Evolutionary conservation across 2,888 invertebrate species (phyloP).

Genomic region (Spisula subtruncata): DNA sequence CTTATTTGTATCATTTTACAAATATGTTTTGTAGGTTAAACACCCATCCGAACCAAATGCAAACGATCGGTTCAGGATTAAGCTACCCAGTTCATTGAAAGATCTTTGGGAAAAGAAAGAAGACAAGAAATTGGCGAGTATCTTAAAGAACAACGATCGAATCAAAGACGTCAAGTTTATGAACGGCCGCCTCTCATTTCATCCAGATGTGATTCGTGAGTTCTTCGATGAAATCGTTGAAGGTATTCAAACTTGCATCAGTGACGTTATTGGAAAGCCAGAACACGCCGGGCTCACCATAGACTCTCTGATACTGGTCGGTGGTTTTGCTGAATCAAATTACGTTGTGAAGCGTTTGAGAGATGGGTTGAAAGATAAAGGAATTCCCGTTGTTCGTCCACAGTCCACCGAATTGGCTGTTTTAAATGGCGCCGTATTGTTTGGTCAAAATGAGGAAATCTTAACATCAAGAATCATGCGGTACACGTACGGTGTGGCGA

Average conservation of each 20-base stretch:
- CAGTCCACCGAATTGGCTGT: conserved; percentile 53
- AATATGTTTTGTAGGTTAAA: conserved; percentile 24
- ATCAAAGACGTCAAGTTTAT: conserved; percentile 36
- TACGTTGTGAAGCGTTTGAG: conserved; percentile 49
- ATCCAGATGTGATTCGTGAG: conserved; percentile 15
- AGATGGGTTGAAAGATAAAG: conserved; percentile 34
- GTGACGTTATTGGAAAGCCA: conserved; percentile 8
- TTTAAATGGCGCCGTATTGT: conserved; percentile 60
- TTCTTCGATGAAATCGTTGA: conserved; percentile 50
- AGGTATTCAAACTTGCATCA: conserved; percentile 47
- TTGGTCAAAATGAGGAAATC: conserved; percentile 63
- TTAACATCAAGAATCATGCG: conserved; percentile 60
- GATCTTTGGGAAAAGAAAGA: conserved; percentile 31
- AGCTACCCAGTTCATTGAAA: conserved; percentile 33
- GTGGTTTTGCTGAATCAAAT: conserved; percentile 54
- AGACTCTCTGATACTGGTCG: conserved; percentile 56
- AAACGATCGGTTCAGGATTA: conserved; percentile 34
- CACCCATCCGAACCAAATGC: conserved; percentile 33
- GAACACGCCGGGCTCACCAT: conserved; percentile 31
- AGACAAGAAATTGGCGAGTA: conserved; percentile 18
- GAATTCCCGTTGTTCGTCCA: conserved; percentile 57
- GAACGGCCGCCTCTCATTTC: conserved; percentile 36
- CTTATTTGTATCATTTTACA: neutral
- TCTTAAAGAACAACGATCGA: conserved; percentile 21
- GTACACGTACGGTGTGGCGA: conserved; percentile 59